Evolutionary conservation across 2,888 invertebrate species (phyloP), one percentile per base, ranked within the genome.

Genomic region (Rutpela maculata): DNA sequence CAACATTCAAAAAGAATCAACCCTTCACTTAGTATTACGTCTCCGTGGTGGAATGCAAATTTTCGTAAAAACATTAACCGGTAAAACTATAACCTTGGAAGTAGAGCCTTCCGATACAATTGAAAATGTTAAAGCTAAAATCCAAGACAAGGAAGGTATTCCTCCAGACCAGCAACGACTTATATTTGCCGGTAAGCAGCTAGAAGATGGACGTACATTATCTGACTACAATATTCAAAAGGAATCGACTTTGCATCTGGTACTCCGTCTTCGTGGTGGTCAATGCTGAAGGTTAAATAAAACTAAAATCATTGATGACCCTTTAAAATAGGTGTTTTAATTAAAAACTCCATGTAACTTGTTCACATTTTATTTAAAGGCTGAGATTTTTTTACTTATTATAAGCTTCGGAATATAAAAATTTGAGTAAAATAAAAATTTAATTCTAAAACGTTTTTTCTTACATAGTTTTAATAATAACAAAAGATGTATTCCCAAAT

Each of bases 321-420:
- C 17, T 35, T 57, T 35, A 62, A 31, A 62, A 38, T 97, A 97
- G n/a, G 15, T 50, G 50, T 50, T 89, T 91, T 97, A 88, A 96
- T 96, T 86, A 91, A 97, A 82, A 35, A 93, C 97, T 84, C 93
- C 98, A 75, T 93, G 97, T 84, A 57, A 57, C 38, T 43, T 67
- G 18, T 67, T 67, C 67, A 56, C 31, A 63, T 62, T 55, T 62
- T 62, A 55, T 62, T 62, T 72, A 55, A 63, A 70, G 70, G 70
- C 70, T 70, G 72, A 72, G 59, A 43, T 70, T 72, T 72, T 62
- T 63, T 72, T 63, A 59, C 60, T 35, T 63, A 50, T 66, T 50
- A 63, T 66, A 55, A 66, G 66, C 50, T 67, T 55, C 67, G 56
- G 67, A 66, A 55, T 67, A 59, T 19, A 66, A 66, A 67, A 65